phyloP scores from a whole-genome alignment of 2,797 vertebrate genomes.

The Eospalax fontanierii region DNA sequence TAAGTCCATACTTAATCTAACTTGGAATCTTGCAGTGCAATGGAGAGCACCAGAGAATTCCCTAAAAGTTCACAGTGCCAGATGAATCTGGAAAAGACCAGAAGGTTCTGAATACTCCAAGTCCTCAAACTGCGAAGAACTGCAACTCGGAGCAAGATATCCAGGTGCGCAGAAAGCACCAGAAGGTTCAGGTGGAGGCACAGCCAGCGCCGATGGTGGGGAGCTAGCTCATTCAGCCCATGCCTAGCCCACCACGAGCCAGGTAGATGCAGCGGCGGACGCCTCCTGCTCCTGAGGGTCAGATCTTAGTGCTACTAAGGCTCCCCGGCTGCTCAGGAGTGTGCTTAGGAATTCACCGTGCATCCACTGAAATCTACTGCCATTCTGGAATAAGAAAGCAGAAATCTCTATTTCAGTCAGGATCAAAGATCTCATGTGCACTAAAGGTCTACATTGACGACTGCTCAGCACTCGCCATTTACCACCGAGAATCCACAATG shows the following conservation, averaged over 20 bases:
- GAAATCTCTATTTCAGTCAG: conserved; percentile 60
- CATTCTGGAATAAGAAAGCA: conserved; percentile 74
- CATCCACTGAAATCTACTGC: conserved; percentile 61
- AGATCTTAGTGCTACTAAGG: conserved; percentile 56
- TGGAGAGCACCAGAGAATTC: conserved; percentile 1
- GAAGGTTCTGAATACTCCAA: conserved; percentile 61
- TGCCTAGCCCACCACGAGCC: not conserved
- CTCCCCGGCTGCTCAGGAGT: conserved; percentile 46
- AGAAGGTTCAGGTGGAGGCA: not conserved
- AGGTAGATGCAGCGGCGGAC: not conserved
- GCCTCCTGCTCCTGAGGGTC: conserved; percentile 65
- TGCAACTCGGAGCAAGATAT: conserved; percentile 41
- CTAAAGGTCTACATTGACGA: not conserved
- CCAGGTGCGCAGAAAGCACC: conserved; percentile 44
- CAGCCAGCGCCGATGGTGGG: not conserved
- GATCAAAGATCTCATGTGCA: not conserved
- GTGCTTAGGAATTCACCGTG: conserved; percentile 29
- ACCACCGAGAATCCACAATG: not conserved
- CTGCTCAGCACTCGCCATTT: not conserved
- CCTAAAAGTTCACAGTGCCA: conserved; percentile 56
- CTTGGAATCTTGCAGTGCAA: not conserved
- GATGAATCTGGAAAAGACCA: not conserved
- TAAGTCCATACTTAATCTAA: not conserved
- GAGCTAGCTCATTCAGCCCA: conserved; percentile 11
- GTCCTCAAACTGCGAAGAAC: conserved; percentile 5